Conservation (phyloP, 2,888 invertebrate genomes). For the Agapostemon virescens region DNA sequence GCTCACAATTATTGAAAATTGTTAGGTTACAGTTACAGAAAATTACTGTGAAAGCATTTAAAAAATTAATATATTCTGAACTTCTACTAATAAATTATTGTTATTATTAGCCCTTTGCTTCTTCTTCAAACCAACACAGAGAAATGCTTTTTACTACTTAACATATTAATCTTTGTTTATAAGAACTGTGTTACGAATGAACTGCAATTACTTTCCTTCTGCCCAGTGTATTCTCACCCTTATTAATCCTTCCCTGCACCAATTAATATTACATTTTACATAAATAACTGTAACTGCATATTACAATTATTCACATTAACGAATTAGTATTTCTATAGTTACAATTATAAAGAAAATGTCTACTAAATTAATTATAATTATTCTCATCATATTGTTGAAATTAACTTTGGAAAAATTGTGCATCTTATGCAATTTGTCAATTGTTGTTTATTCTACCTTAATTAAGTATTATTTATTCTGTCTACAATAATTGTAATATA, state of each 20-base stretch:
- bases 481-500: too few relatives aligned
- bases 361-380: neutral
- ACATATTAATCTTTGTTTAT: neutral
- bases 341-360: neutral
- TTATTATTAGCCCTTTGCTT: neutral
- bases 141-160: neutral
- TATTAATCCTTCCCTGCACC: neutral
- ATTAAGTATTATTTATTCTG: too few relatives aligned
- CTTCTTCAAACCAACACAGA: neutral
- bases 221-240: neutral
- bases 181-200: neutral
- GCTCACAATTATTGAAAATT: neutral
- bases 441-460: too few relatives aligned
- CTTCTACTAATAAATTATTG: too few relatives aligned
- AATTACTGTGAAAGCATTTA: neutral
- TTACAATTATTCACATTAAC: neutral
- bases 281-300: neutral
- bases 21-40: too few relatives aligned
- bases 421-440: too few relatives aligned
- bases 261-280: neutral
- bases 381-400: too few relatives aligned
- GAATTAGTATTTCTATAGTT: neutral
- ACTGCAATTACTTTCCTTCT: neutral
- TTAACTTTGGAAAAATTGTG: too few relatives aligned
- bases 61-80: neutral